These are phyloP conservation scores for Pentamera pediparva DNA, from an alignment of 53 echinoderm and acorn worm genomes.

Conservation along the genomic window DNA sequence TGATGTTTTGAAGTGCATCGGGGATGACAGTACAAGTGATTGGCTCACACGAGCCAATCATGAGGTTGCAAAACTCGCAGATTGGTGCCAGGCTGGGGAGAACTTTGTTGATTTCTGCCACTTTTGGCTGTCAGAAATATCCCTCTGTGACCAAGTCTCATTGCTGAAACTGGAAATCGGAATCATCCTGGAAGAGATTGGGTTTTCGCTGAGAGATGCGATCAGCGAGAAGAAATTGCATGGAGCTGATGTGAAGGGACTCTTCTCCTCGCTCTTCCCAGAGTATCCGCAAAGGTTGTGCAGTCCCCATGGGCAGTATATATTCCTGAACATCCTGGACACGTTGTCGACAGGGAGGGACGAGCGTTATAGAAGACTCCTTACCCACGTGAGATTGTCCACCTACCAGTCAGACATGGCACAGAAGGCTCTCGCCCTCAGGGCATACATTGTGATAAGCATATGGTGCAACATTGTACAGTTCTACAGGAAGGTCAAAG, in stretches of 20 bases:
- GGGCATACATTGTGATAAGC: constrained; percentile 74
- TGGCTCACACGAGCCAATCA: constrained; percentile 72
- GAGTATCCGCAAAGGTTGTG: constrained; percentile 75
- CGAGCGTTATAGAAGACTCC: constrained; percentile 64
- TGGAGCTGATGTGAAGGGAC: constrained; percentile 45
- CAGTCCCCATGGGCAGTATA: constrained; percentile 62
- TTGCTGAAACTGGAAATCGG: constrained; percentile 78
- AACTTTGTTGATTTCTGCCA: constrained; percentile 87
- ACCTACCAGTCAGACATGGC: constrained; percentile 71
- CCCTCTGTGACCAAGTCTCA: constrained; percentile 65
- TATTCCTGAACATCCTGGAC: constrained; percentile 81
- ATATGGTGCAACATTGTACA: constrained; percentile 73
- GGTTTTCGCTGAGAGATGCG: constrained; percentile 60
- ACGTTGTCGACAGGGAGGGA: constrained; percentile 82
- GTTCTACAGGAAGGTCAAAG: constrained; percentile 57
- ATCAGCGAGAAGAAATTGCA: constrained; percentile 44
- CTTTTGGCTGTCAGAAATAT: constrained; percentile 83
- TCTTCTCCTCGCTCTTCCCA: constrained; percentile 61
- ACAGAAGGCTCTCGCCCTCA: constrained; percentile 70
- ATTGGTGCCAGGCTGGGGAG: constrained; percentile 60
- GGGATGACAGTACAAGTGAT: constrained; percentile 40
- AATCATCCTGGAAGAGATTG: constrained; percentile 79
- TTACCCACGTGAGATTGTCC: constrained; percentile 67
- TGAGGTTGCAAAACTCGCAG: constrained; percentile 59
- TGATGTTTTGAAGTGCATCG: constrained; percentile 53